phyloP scores from a whole-genome alignment of 1,140 invertebrate species.

The Zaprionus africanus region DNA sequence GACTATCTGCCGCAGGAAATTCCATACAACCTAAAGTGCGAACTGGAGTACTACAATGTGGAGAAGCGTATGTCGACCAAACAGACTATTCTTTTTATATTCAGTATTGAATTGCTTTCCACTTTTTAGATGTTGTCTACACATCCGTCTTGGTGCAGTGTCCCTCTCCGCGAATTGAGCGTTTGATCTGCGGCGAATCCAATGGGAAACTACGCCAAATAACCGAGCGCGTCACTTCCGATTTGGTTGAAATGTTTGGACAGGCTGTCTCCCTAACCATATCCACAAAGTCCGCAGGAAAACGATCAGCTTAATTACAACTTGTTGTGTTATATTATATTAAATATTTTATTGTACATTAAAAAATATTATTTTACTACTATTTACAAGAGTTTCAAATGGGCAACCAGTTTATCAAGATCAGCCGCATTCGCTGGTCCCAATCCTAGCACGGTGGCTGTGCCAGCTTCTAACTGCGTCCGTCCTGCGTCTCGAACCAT shows the following conservation, averaged over 20 bases:
- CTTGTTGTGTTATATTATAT: conserved; percentile 33
- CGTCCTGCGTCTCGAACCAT: conserved; percentile 91
- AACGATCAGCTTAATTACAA: conserved; percentile 26
- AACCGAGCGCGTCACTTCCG: conserved; percentile 85
- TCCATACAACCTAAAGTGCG: conserved; percentile 90
- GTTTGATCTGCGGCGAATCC: conserved; percentile 87
- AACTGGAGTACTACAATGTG: conserved; percentile 89
- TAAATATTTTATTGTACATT: conserved; percentile 38
- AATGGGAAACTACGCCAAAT: conserved; percentile 89
- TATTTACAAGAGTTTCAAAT: conserved; percentile 88
- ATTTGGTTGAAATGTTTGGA: conserved; percentile 82
- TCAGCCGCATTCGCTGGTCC: conserved; percentile 88
- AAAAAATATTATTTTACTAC: conserved; percentile 8
- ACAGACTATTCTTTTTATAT: not conserved
- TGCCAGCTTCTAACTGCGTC: conserved; percentile 89
- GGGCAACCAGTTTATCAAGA: conserved; percentile 89
- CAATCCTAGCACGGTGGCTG: conserved; percentile 90
- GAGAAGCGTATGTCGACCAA: conserved; percentile 83
- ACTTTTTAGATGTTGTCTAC: conserved; percentile 85
- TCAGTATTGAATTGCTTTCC: not conserved
- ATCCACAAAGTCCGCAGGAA: conserved; percentile 57
- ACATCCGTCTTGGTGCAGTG: conserved; percentile 88
- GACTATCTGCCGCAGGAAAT: conserved; percentile 92
- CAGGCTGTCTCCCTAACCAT: conserved; percentile 83
- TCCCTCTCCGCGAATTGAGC: conserved; percentile 86